Evolutionary conservation across 2,888 invertebrate species (phyloP).

Genomic region (Euplexia lucipara): DNA sequence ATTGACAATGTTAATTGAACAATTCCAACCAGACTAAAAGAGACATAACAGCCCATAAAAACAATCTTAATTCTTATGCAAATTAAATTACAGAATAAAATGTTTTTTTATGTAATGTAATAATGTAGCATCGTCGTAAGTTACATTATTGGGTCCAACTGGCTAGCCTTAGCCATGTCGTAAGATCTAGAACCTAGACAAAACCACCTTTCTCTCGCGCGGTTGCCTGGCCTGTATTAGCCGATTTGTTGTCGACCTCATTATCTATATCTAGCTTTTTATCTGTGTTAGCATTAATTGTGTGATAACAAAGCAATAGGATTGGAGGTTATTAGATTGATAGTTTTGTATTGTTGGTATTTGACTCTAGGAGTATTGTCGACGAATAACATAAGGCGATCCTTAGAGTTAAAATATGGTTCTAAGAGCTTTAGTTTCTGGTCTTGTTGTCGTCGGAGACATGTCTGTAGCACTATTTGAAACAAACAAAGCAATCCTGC

Average conservation of each 20-base stretch:
- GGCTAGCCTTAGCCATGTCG: constrained; percentile 60
- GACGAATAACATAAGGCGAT: neutral
- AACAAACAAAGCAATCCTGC: too few species aligned
- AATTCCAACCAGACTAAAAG: neutral
- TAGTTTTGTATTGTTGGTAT: neutral
- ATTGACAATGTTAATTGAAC: neutral
- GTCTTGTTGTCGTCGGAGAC: too few species aligned
- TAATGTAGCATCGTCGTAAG: constrained; percentile 30
- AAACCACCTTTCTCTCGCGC: constrained; percentile 74
- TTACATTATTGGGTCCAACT: constrained; percentile 34
- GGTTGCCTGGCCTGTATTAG: constrained; percentile 30
- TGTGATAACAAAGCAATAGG: neutral
- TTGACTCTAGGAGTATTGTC: neutral
- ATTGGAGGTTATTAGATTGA: neutral
- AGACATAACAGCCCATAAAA: constrained; percentile 1
- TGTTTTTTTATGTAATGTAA: constrained; percentile 6
- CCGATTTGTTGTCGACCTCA: constrained; percentile 54
- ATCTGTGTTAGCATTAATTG: constrained; percentile 4
- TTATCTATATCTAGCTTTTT: constrained; percentile 27
- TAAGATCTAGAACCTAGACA: constrained; percentile 69
- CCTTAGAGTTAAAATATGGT: neutral
- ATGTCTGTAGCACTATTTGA: too few species aligned
- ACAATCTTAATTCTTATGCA: constrained; percentile 4
- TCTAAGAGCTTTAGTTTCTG: neutral
- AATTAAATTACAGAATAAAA: constrained; percentile 2